Evolutionary conservation across 1,140 invertebrate genomes (phyloP).

Genomic region (Aporrectodea caliginosa): DNA sequence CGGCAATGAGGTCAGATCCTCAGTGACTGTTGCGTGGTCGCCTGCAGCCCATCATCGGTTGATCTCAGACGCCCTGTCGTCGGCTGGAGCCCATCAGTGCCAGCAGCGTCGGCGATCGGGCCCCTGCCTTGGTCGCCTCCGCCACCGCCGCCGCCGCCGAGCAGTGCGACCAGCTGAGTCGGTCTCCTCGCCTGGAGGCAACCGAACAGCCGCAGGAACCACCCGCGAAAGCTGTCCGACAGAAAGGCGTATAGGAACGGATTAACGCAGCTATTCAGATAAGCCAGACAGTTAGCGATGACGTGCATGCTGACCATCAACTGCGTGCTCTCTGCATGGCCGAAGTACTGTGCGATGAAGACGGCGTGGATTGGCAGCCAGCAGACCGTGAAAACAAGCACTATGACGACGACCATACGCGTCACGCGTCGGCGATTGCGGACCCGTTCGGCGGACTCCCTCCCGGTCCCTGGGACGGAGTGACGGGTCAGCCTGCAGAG

Average conservation of each 20-base stretch:
- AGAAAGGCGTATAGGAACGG: conserved; percentile 72
- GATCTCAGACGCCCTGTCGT: too few relatives aligned
- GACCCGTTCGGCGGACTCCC: background rate
- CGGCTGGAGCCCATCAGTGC: too few relatives aligned
- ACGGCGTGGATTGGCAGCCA: conserved; percentile 86
- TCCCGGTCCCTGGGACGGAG: background rate
- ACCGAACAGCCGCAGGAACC: conserved; percentile 26
- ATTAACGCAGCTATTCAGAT: conserved; percentile 64
- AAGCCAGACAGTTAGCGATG: conserved; percentile 68
- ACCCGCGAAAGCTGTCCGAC: conserved; percentile 66
- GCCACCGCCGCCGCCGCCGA: too few relatives aligned
- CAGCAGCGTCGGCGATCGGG: too few relatives aligned
- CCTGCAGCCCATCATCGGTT: too few relatives aligned
- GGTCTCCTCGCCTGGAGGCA: too few relatives aligned
- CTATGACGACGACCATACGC: conserved; percentile 86
- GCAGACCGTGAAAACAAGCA: conserved; percentile 88
- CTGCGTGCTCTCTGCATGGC: conserved; percentile 31
- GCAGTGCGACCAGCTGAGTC: too few relatives aligned
- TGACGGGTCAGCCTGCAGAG: conserved; percentile 57
- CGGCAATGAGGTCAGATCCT: too few relatives aligned
- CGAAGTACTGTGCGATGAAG: conserved; percentile 54
- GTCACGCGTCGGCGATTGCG: conserved; percentile 63
- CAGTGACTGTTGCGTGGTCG: too few relatives aligned
- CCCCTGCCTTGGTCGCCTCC: background rate
- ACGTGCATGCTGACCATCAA: conserved; percentile 72